Base-by-base conservation (phyloP, 1,140 invertebrate genomes). In the Drosophila aff. region DNA sequence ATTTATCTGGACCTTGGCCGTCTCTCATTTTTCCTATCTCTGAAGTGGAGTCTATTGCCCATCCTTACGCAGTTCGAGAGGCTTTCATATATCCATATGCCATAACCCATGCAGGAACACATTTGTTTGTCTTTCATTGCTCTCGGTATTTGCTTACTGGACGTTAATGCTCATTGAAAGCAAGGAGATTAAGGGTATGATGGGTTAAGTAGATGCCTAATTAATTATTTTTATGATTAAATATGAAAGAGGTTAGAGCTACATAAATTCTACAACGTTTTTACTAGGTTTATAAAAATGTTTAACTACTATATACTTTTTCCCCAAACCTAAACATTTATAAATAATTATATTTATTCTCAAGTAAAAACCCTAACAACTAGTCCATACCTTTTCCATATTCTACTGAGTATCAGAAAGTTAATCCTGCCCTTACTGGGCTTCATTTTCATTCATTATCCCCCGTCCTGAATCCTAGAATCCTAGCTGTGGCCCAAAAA, bases 51-150 rank as follows among this genome's bases (percentile, higher is more conserved):
- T 26, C 36, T 65, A 44, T 58, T 57, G 43, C 69, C 26, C 44
- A 52, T 36, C 41, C 36, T 52, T 26, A 5, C 2, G 40, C 4
- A 57, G 36, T 77, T 16, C 21, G 10, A 71, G 44, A 53, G 75
- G 53, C 44, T 63, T 69, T 69, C 23, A 50, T 60, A 43, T 49
- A 57, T 40, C 33, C 15, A 38, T 38, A 55, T 49, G 28, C 47
- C 23, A 67, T 72, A 65, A 63, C 63, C 59, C 67, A 52, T 18
- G 23, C 40, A 62, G 46, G 21, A 75, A 47, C 64, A 71, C 49
- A 79, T 81, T 90, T 89, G 85, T 90, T 90, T 90, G 80, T 46
- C 72, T 90, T 90, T 79, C 79, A 79, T 90, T 79, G 83, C 76
- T 57, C 59, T 62, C 68, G 64, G 80, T 81, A 89, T 89, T 89